Evolutionary conservation across 2,797 vertebrate species (phyloP).

Genomic region (Enteromius treurensis): DNA sequence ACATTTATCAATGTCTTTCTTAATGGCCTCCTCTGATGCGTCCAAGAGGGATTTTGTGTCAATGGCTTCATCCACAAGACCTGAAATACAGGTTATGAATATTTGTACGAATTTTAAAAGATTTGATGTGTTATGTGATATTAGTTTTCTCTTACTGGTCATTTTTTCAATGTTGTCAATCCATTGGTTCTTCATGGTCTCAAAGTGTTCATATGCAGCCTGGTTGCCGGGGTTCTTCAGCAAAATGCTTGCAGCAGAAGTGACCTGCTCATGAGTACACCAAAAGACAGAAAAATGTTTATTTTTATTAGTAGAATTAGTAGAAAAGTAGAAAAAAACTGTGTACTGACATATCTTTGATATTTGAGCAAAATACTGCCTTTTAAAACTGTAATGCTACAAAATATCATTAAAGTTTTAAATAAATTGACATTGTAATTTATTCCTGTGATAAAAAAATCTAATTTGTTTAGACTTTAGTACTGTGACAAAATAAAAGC

Average conservation of each 20-base stretch:
- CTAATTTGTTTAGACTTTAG: not conserved
- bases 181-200: conserved; percentile 99
- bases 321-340: not conserved
- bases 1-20: conserved; percentile 98
- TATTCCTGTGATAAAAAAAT: no score
- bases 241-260: conserved; percentile 93
- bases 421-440: no score
- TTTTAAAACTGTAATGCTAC: no score
- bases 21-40: conserved; percentile 97
- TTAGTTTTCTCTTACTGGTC: conserved; percentile 79
- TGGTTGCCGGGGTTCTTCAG: conserved; percentile 96
- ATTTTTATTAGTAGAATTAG: not conserved
- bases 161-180: conserved; percentile 98
- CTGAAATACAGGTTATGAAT: conserved; percentile 66
- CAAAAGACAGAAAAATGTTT: no score
- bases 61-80: conserved; percentile 96
- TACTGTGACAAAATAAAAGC: not conserved
- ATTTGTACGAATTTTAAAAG: not conserved
- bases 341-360: not conserved
- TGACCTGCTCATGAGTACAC: conserved; percentile 79
- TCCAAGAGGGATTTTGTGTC: conserved; percentile 96
- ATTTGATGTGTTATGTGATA: not conserved
- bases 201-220: conserved; percentile 97
- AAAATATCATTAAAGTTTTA: no score
- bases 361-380: not conserved